Evolutionary conservation across 2,797 vertebrate species (phyloP), one percentile per base, ranked within the genome.

Genomic region (Sparidentex hasta): DNA sequence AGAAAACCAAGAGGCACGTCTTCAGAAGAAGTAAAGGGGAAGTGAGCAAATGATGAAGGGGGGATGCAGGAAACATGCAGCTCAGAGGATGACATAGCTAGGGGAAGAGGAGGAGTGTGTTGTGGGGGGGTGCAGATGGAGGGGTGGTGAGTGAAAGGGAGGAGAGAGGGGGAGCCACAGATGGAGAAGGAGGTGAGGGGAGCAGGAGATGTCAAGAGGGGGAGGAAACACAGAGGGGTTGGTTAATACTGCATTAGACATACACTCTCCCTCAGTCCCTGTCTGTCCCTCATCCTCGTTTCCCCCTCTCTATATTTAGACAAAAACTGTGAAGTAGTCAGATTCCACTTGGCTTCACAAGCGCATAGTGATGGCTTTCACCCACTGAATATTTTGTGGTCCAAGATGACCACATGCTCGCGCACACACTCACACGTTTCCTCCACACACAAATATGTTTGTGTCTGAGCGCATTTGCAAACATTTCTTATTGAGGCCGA

Each of bases 321-420:
- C 81, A 85, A 90, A 94, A 94, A 92, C 91, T 91, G 90, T 94
- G 92, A 94, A 94, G 92, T 84, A 92, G 93, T 93, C 92, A 94
- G 77, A 94, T 94, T 95, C 92, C 85, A 81, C 87, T 91, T 77
- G 89, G 89, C 93, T 92, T 94, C 91, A 90, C 88, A 75, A 65
- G 79, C 56, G 50, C 90, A 93, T 88, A 92, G 89, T 88, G 92
- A 93, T 77, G 90, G 93, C 86, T 93, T 90, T 85, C 84, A 84
- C 66, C 83, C 85, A 78, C 83, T 80, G 51, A 79, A 85, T 86
- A 65, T 86, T 59, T 63, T 80, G 76, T 85, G 75, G 79, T 82
- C 66, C 76, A 73, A 85, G 74, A 90, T 72, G 75, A 86, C 80
- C 84, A 84, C 85, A 85, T 71, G 71, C 69, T 67, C n/a, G 27